Base-by-base conservation (phyloP, 2,113 vertebrate genomes). In the Zingel zingel region DNA sequence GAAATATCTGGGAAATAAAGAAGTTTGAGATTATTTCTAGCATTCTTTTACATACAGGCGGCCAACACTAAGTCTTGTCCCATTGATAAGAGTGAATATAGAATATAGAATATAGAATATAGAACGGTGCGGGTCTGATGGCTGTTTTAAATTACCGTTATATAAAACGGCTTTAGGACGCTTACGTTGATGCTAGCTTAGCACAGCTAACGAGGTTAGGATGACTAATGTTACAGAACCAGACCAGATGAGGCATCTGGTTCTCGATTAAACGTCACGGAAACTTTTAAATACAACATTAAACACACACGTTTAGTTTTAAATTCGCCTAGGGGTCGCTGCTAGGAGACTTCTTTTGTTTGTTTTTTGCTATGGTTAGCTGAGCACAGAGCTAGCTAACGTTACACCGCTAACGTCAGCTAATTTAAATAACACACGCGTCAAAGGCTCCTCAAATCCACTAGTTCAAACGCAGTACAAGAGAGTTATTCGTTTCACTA, bases 291-390 rank as follows among this genome's bases (percentile, higher is more conserved):
- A 18, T 0, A 23, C 16, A 10, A 0, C 30, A 0, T 1, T 9
- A 21, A 53, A 59, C 10, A 36, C 1, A 23, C 8, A 27, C 0
- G 12, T 0, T 10, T 61, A 0, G 3, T 4, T 36, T 25, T 2
- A 61, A 1, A n/a, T 9, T 25, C 0, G 33, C 43, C 2, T 5
- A 2, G 0, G 21, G 11, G 4, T 19, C 7, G 8, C 36, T 58
- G n/a, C 15, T 9, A 21, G 27, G 2, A 21, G 9, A 18, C 58
- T 58, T 68, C 85, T 89, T 86, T 92, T 92, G 89, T 91, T 72
- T 79, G 77, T n/a, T 43, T 43, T 39, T 11, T 11, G 39, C 39
- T 43, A 43, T 11, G 39, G 2, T 43, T 59, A 64, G 74, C 79
- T 18, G 4, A 53, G 45, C 45, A 18, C 15, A 71, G 2, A 18